Base-by-base conservation (phyloP, 2,888 invertebrate species). In the Cerastis leucographa region DNA sequence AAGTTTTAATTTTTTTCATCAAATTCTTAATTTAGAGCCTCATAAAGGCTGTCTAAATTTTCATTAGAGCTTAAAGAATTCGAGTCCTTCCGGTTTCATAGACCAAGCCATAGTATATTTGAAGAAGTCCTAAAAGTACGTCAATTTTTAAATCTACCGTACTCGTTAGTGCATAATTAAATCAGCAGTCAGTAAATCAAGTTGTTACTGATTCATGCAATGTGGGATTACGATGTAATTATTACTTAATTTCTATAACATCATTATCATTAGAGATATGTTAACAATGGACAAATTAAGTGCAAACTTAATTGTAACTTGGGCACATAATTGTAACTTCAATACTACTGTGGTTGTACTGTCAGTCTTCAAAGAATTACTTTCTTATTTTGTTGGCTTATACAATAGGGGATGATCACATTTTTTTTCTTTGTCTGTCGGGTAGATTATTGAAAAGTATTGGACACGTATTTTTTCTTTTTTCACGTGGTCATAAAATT, bases 111-210 rank as follows among this genome's bases (percentile, higher is more conserved):
- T 25, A 59, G 19, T 54, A 54, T 51, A 22, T 51, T 54, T 11
- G 51, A 54, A 54, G 71, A 64, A 79, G 42, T 35, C 77, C 8
- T 49, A 17, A 11, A 77, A 64, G 62, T 19, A 64, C 7, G 22
- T 22, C 0, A 51, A 51, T 65, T 70, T 49, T 4, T 17, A 65
- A 44, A 4, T 35, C 12, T 5, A 6, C 5, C n/a, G 19, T 68
- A 54, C 19, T n/a, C 51, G 40, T 40, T 40, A 49, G 11, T 25
- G 56, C 7, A 56, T 14, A n/a, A n/a, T 56, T 7, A 14, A 14
- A 56, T 56, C n/a, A n/a, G n/a, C n/a, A 25, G 56, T 25, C 7
- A 61, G 9, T n/a, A 46, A 80, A 79, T 51, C 0, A 59, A 64
- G 17, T 49, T n/a, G 12, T 42, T 40, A 44, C 40, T 29, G 12